Evolutionary conservation across 2,888 invertebrate species (phyloP).

Genomic region (Clepsis dumicolana): DNA sequence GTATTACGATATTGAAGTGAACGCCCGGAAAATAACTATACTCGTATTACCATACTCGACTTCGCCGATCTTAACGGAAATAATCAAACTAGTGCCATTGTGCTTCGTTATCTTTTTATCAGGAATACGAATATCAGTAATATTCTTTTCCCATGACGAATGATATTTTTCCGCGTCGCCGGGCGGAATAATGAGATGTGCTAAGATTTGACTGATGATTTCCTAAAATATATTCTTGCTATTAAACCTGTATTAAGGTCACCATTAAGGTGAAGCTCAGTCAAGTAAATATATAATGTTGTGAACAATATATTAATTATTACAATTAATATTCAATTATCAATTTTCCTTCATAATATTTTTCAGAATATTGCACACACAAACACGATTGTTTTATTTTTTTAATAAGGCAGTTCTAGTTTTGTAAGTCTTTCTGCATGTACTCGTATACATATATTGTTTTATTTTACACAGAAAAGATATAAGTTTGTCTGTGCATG

Average conservation of each 20-base stretch:
- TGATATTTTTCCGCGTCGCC: not conserved
- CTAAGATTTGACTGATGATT: not conserved
- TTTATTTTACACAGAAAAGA: no score
- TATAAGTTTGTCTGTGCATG: no score
- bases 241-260: not conserved
- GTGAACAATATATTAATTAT: no score
- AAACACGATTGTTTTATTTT: not conserved
- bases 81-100: conserved; percentile 10
- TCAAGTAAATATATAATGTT: not conserved
- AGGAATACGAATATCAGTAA: conserved; percentile 1
- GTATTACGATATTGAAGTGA: conserved; percentile 3
- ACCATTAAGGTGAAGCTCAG: not conserved
- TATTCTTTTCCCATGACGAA: conserved; percentile 1
- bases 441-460: no score
- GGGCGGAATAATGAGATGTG: not conserved
- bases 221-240: conserved; percentile 3
- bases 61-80: conserved; percentile 5
- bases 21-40: not conserved
- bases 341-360: no score
- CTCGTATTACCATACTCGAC: conserved; percentile 3
- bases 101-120: conserved; percentile 11
- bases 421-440: no score
- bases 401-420: not conserved
- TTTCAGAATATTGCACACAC: not conserved
- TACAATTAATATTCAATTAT: no score